phyloP scores from a whole-genome alignment of 2,888 invertebrate genomes.

The Ametastegia equiseti region DNA sequence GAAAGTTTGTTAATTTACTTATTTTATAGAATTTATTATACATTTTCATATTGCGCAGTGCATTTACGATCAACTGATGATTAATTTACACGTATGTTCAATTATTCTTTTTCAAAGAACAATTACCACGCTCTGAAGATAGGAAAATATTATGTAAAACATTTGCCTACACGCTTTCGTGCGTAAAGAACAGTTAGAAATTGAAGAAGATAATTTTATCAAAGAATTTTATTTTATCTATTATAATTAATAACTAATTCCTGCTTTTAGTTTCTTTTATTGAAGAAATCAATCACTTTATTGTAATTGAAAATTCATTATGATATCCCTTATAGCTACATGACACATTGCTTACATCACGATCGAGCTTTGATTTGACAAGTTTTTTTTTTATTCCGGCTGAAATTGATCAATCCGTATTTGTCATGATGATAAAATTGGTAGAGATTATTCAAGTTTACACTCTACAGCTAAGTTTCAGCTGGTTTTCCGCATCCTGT shows the following conservation, averaged over 20 bases:
- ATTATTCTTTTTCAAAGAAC: not conserved
- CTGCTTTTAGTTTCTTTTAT: not conserved
- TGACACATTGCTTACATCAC: conserved; percentile 18
- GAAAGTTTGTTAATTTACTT: conserved; percentile 1
- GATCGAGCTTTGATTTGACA: not conserved
- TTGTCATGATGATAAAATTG: not conserved
- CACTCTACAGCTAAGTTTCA: conserved; percentile 75
- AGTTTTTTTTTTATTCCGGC: not conserved
- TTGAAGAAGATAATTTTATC: too few species aligned
- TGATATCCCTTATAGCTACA: not conserved
- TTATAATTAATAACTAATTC: too few species aligned
- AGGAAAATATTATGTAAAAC: not conserved
- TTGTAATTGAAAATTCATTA: not conserved
- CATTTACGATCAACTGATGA: conserved; percentile 20
- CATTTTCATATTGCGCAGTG: conserved; percentile 26
- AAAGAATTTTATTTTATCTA: not conserved
- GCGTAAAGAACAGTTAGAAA: not conserved
- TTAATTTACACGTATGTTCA: not conserved
- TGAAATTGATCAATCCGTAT: not conserved
- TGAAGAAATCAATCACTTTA: not conserved
- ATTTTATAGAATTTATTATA: conserved; percentile 14
- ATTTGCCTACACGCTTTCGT: not conserved
- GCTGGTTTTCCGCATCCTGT: conserved; percentile 77
- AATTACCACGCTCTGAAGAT: not conserved
- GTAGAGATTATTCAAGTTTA: not conserved